phyloP scores from a whole-genome alignment of 2,888 invertebrate species.

The Unio pictorum region DNA sequence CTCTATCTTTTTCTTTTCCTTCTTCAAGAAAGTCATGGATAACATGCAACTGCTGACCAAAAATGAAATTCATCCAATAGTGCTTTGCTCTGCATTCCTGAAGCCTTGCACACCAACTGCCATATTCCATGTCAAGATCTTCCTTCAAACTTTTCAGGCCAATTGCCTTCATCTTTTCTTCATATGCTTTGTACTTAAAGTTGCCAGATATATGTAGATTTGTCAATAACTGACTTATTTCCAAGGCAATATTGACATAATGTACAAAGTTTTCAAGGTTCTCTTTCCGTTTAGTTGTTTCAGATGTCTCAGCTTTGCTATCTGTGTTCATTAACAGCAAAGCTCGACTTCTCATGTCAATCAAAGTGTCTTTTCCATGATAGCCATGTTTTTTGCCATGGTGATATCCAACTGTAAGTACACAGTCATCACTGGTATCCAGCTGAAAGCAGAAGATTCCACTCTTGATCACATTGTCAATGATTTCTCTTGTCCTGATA shows the following conservation, averaged over 20 bases:
- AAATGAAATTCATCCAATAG: conserved; percentile 38
- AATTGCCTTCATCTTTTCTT: too few species aligned
- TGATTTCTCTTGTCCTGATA: conserved; percentile 39
- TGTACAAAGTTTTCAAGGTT: conserved; percentile 12
- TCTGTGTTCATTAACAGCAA: conserved; percentile 31
- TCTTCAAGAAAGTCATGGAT: conserved; percentile 27
- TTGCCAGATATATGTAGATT: not conserved
- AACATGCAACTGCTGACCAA: conserved; percentile 35
- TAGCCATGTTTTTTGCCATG: conserved; percentile 13
- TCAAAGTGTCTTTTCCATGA: conserved; percentile 12
- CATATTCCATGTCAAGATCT: conserved; percentile 6
- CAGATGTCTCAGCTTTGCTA: conserved; percentile 4
- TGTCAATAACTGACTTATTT: conserved; percentile 8
- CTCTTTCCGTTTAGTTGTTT: too few species aligned
- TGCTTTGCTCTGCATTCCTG: conserved; percentile 10
- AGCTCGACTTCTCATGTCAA: conserved; percentile 41
- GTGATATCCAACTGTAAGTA: conserved; percentile 17
- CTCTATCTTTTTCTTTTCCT: conserved; percentile 4
- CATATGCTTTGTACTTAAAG: too few species aligned
- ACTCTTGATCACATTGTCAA: conserved; percentile 26
- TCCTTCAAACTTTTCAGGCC: conserved; percentile 5
- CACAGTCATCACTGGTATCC: conserved; percentile 3
- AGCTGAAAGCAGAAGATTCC: conserved; percentile 32
- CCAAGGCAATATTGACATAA: conserved; percentile 12
- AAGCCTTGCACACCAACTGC: conserved; percentile 27